A percentile compares a stretch with the other conserved stretches of the same genome.
Evolutionary conservation across 2,113 vertebrate genomes (phyloP).

Genomic region (Vidua chalybeata): DNA sequence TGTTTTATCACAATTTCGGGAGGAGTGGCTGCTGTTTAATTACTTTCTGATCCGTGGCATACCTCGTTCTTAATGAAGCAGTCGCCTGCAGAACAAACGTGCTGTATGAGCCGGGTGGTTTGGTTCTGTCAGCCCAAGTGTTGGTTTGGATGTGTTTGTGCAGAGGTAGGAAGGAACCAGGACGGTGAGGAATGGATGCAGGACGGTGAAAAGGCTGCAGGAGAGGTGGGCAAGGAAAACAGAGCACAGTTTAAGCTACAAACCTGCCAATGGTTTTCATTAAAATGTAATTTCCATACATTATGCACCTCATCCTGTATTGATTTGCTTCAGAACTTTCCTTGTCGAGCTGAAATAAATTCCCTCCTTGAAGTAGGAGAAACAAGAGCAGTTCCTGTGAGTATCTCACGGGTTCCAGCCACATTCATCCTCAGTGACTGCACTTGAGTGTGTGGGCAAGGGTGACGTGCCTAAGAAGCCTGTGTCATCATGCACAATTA

Average conservation of each 20-base stretch:
- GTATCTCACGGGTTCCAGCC: background rate
- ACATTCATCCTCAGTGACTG: background rate
- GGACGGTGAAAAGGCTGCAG: background rate
- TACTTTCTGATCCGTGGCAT: background rate
- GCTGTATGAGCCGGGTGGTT: background rate
- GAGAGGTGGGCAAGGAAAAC: background rate
- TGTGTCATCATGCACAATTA: constrained; percentile 21
- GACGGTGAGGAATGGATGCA: background rate
- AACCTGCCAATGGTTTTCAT: background rate
- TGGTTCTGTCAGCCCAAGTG: background rate
- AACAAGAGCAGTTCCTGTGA: background rate
- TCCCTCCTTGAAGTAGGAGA: background rate
- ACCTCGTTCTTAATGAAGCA: background rate
- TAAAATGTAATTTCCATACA: background rate
- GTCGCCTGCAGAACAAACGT: background rate
- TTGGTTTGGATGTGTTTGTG: background rate
- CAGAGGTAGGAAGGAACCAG: background rate
- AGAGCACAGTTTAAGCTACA: background rate
- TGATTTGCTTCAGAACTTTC: constrained; percentile 34
- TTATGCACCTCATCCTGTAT: background rate
- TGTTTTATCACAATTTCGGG: background rate
- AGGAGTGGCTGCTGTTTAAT: background rate
- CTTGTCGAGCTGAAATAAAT: background rate
- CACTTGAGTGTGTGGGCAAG: background rate
- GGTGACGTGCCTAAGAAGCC: background rate